Evolutionary conservation across 2,113 vertebrate species (phyloP).

Genomic region (Columba janthina): DNA sequence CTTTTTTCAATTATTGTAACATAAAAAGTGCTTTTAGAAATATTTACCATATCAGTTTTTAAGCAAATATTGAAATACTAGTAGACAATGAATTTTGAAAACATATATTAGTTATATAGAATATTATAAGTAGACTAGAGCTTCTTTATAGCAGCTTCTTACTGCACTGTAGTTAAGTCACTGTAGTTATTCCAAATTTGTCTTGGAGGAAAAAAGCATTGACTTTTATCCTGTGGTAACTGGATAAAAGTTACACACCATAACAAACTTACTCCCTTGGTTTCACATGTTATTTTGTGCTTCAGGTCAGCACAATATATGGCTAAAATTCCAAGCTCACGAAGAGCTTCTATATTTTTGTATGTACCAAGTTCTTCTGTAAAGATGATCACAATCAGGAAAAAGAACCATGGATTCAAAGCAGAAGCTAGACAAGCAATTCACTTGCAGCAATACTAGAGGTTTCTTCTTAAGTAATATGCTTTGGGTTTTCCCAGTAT

Average conservation of each 20-base stretch:
- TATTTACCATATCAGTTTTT: not conserved
- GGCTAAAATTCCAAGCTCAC: not conserved
- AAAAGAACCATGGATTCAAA: not conserved
- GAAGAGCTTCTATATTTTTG: not conserved
- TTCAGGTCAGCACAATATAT: not conserved
- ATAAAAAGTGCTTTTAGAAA: not conserved
- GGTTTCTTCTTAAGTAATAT: not conserved
- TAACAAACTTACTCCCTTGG: not conserved
- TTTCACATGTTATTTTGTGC: not conserved
- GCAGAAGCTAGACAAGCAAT: not conserved
- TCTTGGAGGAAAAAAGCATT: not conserved
- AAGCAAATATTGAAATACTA: not conserved
- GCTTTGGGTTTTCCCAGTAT: not conserved
- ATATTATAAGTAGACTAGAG: not conserved
- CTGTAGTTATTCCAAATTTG: not conserved
- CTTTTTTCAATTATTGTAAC: not conserved
- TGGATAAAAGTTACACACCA: not conserved
- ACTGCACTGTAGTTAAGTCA: not conserved
- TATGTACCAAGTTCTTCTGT: not conserved
- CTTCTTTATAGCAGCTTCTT: not conserved
- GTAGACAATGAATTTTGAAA: not conserved
- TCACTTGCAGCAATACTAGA: not conserved
- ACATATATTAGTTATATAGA: not conserved
- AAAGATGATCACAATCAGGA: not conserved
- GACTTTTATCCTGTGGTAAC: not conserved